Evolutionary conservation across 2,797 vertebrate species (phyloP), one percentile per base, ranked within the genome.

Genomic region (Leuciscus waleckii): DNA sequence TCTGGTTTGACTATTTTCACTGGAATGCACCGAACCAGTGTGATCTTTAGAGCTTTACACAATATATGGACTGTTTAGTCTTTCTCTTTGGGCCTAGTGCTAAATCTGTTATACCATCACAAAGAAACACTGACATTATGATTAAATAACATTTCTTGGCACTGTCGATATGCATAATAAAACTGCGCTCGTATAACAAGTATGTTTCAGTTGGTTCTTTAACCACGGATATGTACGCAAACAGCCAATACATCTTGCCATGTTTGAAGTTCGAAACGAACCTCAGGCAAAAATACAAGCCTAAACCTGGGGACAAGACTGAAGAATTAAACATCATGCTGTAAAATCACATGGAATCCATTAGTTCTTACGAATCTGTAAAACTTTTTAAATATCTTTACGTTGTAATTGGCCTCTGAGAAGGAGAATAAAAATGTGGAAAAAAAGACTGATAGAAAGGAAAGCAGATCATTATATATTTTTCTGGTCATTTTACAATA

Each of bases 31-130:
- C 46, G 46, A 68, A 29, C 68, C 54, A 49, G 8, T 23, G 51
- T 23, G 51, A 26, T 74, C 23, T 81, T 81, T 6, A 63, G 77
- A 67, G 43, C 29, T 87, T 70, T 29, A 61, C 32, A 29, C 77
- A 39, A 67, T 23, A 49, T 81, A 73, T 37, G 56, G 39, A 37
- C 67, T 79, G 75, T 84, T 84, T 79, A 79, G 63, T 78, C 35
- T 85, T 58, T 29, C 75, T 79, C 26, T 49, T 79, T n/a, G 37
- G 8, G 21, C 58, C 46, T 67, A 32, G 19, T 16, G n/a, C 46
- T 78, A 56, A 69, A 84, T 84, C 65, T 78, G 65, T 84, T 78
- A 51, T n/a, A 65, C 39, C 69, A 49, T 75, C 29, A 83, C 81
- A 76, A 83, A 83, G 58, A 61, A 49, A 83, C n/a, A 65, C 46